phyloP scores from a whole-genome alignment of 2,797 vertebrate species.

The Notoglanidium macrostoma region DNA sequence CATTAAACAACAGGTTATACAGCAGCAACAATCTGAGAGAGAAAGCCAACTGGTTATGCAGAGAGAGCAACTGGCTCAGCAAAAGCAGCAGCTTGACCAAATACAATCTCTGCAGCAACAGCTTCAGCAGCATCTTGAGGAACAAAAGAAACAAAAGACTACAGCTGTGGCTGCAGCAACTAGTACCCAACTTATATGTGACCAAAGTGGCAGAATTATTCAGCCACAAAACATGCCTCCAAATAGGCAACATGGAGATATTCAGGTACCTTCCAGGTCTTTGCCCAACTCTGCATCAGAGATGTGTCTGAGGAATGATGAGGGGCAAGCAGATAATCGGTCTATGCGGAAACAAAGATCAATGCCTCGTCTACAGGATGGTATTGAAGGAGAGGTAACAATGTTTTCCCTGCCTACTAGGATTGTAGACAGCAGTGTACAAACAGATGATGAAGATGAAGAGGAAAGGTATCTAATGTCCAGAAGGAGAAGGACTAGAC shows the following conservation, averaged over 20 bases:
- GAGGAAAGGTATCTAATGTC: constrained; percentile 91
- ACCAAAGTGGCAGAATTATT: constrained; percentile 67
- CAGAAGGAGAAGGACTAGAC: constrained; percentile 81
- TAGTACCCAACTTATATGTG: constrained; percentile 49
- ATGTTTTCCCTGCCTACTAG: constrained; percentile 81
- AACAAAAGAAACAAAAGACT: constrained; percentile 93
- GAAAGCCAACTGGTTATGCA: constrained; percentile 94
- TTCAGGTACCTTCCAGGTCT: constrained; percentile 73
- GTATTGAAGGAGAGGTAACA: constrained; percentile 77
- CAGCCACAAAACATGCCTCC: constrained; percentile 63
- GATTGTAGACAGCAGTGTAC: constrained; percentile 91
- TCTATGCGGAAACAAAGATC: constrained; percentile 94
- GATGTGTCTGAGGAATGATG: constrained; percentile 86
- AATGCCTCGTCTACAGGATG: constrained; percentile 89
- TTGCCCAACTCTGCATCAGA: constrained; percentile 92
- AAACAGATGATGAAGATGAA: constrained; percentile 94
- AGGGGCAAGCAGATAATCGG: constrained; percentile 82
- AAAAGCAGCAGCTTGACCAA: constrained; percentile 95
- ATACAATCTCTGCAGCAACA: constrained; percentile 98
- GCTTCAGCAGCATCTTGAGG: constrained; percentile 94
- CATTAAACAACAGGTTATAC: constrained; percentile 97
- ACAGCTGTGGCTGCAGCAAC: constrained; percentile 76
- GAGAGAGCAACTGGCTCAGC: constrained; percentile 94
- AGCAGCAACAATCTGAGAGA: constrained; percentile 95
- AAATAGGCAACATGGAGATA: constrained; percentile 49